Evolutionary conservation across 2,888 invertebrate genomes (phyloP).

Genomic region (Empis livida): DNA sequence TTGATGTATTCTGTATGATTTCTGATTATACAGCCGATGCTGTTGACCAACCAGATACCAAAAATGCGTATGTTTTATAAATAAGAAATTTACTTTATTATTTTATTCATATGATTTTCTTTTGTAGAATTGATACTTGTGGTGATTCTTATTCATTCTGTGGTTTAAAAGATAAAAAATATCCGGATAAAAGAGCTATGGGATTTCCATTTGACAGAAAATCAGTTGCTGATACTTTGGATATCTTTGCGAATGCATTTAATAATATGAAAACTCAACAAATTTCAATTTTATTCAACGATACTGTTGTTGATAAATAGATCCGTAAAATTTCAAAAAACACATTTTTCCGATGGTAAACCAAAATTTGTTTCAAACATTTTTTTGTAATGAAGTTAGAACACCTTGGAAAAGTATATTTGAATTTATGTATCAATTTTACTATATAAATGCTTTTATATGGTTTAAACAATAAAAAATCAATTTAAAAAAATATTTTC

Average conservation of each 20-base stretch:
- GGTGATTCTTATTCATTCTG: slow-evolving; percentile 56
- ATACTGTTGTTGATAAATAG: slow-evolving; percentile 19
- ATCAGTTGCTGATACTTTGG: slow-evolving; percentile 40
- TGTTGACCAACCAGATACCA: slow-evolving; percentile 21
- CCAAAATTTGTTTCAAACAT: too few species aligned
- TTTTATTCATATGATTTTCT: background rate
- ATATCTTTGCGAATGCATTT: slow-evolving; percentile 44
- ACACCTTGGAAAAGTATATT: too few species aligned
- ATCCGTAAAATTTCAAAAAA: too few species aligned
- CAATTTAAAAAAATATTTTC: too few species aligned
- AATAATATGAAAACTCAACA: slow-evolving; percentile 58
- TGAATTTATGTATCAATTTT: too few species aligned
- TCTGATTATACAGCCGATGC: slow-evolving; percentile 55
- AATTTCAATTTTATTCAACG: slow-evolving; percentile 45
- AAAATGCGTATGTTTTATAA: slow-evolving; percentile 9
- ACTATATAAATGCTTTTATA: too few species aligned
- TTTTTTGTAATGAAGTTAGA: too few species aligned
- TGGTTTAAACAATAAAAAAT: too few species aligned
- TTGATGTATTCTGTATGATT: slow-evolving; percentile 65
- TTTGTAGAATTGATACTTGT: slow-evolving; percentile 32
- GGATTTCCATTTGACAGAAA: slow-evolving; percentile 45
- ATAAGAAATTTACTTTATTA: background rate
- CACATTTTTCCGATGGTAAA: too few species aligned
- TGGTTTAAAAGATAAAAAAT: slow-evolving; percentile 50
- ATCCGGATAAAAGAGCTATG: slow-evolving; percentile 55